These are phyloP conservation scores for Drosophila cardini DNA, from an alignment of 1,140 invertebrate species.

Conservation along the genomic window DNA sequence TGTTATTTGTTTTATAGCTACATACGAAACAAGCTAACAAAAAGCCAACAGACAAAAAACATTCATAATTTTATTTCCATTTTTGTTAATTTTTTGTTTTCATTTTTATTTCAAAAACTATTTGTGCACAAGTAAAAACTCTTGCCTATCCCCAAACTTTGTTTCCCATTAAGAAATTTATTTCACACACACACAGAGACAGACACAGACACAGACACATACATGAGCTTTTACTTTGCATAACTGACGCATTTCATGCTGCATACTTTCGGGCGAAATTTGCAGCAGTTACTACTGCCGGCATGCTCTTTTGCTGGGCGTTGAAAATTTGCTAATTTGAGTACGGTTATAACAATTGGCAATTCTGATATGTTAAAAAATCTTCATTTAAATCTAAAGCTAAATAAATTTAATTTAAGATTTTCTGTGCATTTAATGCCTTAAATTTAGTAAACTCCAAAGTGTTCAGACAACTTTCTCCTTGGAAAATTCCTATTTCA, in stretches of 20 bases:
- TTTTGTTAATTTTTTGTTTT: constrained; percentile 26
- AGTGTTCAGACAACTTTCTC: too few species aligned
- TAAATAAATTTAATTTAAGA: too few species aligned
- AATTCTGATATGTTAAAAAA: background rate
- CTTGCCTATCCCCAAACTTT: constrained; percentile 13
- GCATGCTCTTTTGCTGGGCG: constrained; percentile 3
- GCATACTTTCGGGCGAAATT: constrained; percentile 47
- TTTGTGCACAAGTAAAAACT: constrained; percentile 55
- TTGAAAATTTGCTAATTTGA: background rate
- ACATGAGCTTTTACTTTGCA: constrained; percentile 31
- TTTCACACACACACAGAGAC: constrained; percentile 37
- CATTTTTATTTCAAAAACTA: constrained; percentile 47
- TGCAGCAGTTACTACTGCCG: background rate
- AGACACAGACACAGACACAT: constrained; percentile 16
- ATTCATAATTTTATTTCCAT: constrained; percentile 73
- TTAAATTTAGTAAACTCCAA: too few species aligned
- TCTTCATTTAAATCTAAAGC: too few species aligned
- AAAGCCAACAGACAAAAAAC: constrained; percentile 43
- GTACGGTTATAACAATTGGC: background rate
- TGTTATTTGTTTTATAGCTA: constrained; percentile 43
- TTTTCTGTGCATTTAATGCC: too few species aligned
- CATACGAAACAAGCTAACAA: constrained; percentile 49
- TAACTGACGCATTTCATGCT: constrained; percentile 44
- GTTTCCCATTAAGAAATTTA: constrained; percentile 51
- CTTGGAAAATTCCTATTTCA: too few species aligned